Base-by-base conservation (phyloP, 1,140 invertebrate genomes). In the Drosophila murphyi region DNA sequence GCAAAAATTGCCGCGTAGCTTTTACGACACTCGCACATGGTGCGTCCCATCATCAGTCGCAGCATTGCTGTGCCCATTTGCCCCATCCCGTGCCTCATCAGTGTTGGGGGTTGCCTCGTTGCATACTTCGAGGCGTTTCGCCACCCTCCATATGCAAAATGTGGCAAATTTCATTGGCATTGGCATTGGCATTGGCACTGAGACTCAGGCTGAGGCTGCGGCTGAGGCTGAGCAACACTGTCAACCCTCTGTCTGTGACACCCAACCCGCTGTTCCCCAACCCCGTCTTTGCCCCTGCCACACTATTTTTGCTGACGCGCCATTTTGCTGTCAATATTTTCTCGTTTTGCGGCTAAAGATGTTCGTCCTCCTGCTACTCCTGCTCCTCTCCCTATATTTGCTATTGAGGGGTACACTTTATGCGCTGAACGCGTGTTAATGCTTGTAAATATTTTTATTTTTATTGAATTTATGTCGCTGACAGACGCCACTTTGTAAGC, bases 291-390 rank as follows among this genome's bases (percentile, higher is more conserved):
- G 3, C 47, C 20, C 12, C n/a, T 39, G 3, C 32, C 32, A 28
- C 52, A 73, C 73, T 81, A 81, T 81, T 81, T 81, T 73, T 72
- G 79, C 73, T 57, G 71, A 59, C 56, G 67, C 82, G 82, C 82
- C 82, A 86, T 87, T 86, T 86, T 76, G 75, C 71, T 86, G 71
- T 86, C 78, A 81, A 78, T 86, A 86, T 86, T 86, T 77, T 74
- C 57, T 56, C 69, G 55, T 68, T 77, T 64, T 59, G 54, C 12
- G 56, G 48, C 43, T 50, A 34, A 31, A 61, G 67, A 35, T 62
- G 45, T 47, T 41, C 41, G 39, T 52, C 31, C 39, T 54, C 12
- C 7, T 12, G 45, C 37, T 41, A 41, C 31, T 52, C 31, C 39
- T 54, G 28, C 7, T 12, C 6, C 29, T 31, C 4, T 3, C 4